Percentiles rank a stretch among this genome's conserved stretches.
Evolutionary conservation across 30 jellyfish, hydroid and myxozoan species (phyloP).

Genomic region (Sanderia malayensis): DNA sequence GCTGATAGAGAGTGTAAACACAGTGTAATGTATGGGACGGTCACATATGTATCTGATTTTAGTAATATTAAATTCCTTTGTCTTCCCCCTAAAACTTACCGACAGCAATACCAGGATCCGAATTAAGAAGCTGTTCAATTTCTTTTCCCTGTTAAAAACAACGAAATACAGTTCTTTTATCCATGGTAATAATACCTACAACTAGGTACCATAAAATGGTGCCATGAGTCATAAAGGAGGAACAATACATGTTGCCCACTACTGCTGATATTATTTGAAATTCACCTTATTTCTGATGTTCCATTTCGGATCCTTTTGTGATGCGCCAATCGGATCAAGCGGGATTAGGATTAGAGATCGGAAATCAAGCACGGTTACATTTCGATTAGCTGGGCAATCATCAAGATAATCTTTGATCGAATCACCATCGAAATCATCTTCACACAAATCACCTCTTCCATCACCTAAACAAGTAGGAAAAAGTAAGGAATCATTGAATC

Average conservation of each 20-base stretch:
- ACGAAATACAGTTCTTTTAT: no score
- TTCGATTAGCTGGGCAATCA: constrained; percentile 76
- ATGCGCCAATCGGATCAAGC: constrained; percentile 79
- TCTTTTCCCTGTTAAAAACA: constrained; percentile 68
- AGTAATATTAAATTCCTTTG: no score
- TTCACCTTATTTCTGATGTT: constrained; percentile 58
- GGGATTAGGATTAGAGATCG: constrained; percentile 71
- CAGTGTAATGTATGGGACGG: no score
- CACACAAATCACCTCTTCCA: constrained; percentile 86
- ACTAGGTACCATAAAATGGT: no score
- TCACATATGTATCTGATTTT: no score
- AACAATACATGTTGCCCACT: no score
- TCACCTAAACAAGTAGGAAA: constrained; percentile 37
- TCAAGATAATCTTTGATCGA: constrained; percentile 64
- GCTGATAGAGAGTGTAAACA: no score
- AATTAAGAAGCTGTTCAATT: constrained; percentile 69
- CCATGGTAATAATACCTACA: no score
- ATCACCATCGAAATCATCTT: constrained; percentile 82
- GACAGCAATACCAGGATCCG: constrained; percentile 84
- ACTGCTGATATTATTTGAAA: no score
- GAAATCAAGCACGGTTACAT: constrained; percentile 69
- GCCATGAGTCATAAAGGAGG: no score
- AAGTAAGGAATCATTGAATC: no score
- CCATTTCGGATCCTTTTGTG: constrained; percentile 84
- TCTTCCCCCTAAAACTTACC: no score